Evolutionary conservation across 2,113 vertebrate genomes (phyloP), one percentile per base, ranked within the genome.

Genomic region (Salvator merianae): DNA sequence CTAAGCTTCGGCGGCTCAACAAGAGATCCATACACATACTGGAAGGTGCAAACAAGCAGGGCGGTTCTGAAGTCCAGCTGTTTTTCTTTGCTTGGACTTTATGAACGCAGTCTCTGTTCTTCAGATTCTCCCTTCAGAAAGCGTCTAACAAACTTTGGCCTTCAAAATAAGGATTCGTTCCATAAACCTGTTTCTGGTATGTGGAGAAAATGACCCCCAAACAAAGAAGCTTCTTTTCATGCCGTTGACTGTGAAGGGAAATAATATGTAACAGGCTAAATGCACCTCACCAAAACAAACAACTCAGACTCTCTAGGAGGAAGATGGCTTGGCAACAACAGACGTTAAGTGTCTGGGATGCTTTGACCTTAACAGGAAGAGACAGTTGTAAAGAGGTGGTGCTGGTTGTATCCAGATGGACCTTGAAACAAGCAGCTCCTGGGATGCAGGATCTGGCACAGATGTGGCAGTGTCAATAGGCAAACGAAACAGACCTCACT

Each of bases 141-240:
- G 55, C 24, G 0, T 68, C 79, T 65, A 75, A 32, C 55, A 26
- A 28, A 68, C 89, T 30, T 20, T 77, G 3, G 62, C 40, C 36
- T 85, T 73, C 9, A 1, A 36, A 38, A 36, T 24, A 24, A 13
- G 32, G 86, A 36, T 73, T 82, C 65, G 87, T 87, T 77, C 55
- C 5, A 13, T 78, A 82, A 80, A 79, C 82, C 72, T 38, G 16
- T 38, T 73, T 12, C 76, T 2, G 0, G 14, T 62, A 87, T 62
- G 68, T 71, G 83, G 91, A 89, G 18, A 38, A 77, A 74, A 89
- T 66, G 9, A 4, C 5, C 12, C 34, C 16, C 83, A 89, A 90
- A 82, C 22, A 88, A 75, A 86, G 28, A 4, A 66, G 76, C 74
- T 43, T 2, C 8, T 72, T 86, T 88, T 86, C 77, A 77, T 38